A percentile compares a stretch with the other conserved stretches of the same genome.
Evolutionary conservation across 2,888 invertebrate species (phyloP).

Genomic region (Carcina quercana): DNA sequence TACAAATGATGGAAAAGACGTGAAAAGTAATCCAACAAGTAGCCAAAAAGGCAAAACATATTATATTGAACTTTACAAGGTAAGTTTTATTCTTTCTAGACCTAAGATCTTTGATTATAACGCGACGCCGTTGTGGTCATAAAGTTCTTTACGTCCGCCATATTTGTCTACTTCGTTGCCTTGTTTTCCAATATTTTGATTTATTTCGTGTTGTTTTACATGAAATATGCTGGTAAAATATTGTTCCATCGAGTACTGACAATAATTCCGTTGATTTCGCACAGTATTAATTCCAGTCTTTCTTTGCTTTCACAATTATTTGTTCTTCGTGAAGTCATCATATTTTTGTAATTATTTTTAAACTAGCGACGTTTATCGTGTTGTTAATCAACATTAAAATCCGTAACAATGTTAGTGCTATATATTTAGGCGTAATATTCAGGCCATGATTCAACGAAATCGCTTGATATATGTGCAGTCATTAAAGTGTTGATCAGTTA

Average conservation of each 20-base stretch:
- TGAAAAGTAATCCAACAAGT: constrained; percentile 67
- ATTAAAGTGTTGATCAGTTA: constrained; percentile 2
- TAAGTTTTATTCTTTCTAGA: constrained; percentile 45
- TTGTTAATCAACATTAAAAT: not conserved
- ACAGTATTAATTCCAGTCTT: no score
- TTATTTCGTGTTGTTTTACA: constrained; percentile 20
- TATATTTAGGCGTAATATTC: no score
- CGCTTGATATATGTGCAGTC: constrained; percentile 2
- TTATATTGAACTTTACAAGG: constrained; percentile 70
- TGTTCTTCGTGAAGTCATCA: constrained; percentile 10
- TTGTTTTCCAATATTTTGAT: constrained; percentile 59
- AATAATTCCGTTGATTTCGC: no score
- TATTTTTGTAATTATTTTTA: constrained; percentile 14
- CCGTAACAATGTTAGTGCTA: no score
- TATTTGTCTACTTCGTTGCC: constrained; percentile 61
- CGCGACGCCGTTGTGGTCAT: constrained; percentile 61
- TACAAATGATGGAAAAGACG: constrained; percentile 72
- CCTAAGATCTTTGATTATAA: constrained; percentile 25
- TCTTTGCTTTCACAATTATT: constrained; percentile 9
- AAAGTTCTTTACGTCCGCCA: constrained; percentile 66
- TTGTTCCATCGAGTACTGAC: no score
- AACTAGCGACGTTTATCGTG: constrained; percentile 1
- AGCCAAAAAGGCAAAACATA: constrained; percentile 63
- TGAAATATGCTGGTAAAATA: constrained; percentile 10
- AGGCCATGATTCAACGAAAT: no score